Evolutionary conservation across 2,888 invertebrate genomes (phyloP), one percentile per base, ranked within the genome.

Genomic region (Orgyia antiqua): DNA sequence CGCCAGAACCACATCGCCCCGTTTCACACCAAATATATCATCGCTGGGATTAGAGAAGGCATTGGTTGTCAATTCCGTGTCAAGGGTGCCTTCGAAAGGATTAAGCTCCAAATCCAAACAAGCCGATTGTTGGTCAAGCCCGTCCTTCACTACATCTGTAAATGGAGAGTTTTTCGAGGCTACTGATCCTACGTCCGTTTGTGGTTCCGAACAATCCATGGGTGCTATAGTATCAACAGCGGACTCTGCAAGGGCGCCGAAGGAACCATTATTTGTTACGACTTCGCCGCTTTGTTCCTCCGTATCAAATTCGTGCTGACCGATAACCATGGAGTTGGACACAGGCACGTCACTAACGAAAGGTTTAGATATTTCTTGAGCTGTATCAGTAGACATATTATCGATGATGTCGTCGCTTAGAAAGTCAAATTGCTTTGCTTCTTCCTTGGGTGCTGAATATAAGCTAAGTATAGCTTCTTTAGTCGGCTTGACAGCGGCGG

Each of bases 401-500:
- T 88, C 87, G 18, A 67, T 40, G 38, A 89, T 72, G 45, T 90
- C 90, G 39, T 89, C 90, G 38, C 89, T 89, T 17, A 90, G 64
- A 38, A 90, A 84, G 61, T 90, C 90, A 3, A 84, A 77, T 43
- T 87, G 88, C 34, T 68, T 79, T 38, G 69, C 67, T 34, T 78
- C 77, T 44, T 71, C 68, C 45, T 73, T 77, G 1, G 87, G 86
- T 2, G 71, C 69, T 1, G 87, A 72, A 43, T 89, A 90, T 24
- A 90, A 65, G 58, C 89, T 90, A 19, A 90, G 56, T 30, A 90
- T 90, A 26, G 84, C 90, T 59, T 89, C 89, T 39, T 88, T 90
- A 4, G 88, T 84, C 21, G 90, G 89, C 42, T 83, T 84, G 1
- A 68, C 39, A 2, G 72, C 63, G 12, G 78, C 72, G 2, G 89